Conservation (phyloP, 2,797 vertebrate species). For the Spizella passerina region DNA sequence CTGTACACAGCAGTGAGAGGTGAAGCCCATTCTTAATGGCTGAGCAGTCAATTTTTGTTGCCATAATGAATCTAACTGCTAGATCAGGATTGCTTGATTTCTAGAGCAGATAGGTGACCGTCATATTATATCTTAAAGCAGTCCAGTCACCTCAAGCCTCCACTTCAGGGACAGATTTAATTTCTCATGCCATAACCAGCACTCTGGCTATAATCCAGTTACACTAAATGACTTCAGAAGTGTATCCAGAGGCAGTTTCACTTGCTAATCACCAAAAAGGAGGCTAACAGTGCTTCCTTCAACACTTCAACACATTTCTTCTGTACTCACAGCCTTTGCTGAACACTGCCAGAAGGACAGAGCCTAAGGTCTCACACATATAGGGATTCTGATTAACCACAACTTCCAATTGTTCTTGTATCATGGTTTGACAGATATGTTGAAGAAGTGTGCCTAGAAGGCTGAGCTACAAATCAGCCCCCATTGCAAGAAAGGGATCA, state of each 20-base stretch:
- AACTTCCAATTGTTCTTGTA: background rate
- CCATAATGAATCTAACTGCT: background rate
- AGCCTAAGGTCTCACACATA: background rate
- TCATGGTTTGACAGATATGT: background rate
- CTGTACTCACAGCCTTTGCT: background rate
- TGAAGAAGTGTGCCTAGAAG: background rate
- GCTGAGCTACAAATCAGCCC: background rate
- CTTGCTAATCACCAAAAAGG: background rate
- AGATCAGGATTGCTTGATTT: background rate
- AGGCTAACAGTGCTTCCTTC: background rate
- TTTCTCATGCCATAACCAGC: background rate
- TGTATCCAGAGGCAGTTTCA: background rate
- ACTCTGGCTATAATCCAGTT: background rate
- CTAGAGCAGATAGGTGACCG: background rate
- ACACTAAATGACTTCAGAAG: background rate
- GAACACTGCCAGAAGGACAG: background rate
- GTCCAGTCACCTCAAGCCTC: background rate
- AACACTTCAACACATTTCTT: background rate
- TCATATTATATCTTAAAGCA: background rate
- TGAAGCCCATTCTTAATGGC: background rate
- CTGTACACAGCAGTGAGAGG: background rate
- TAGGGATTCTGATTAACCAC: background rate
- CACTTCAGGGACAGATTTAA: background rate
- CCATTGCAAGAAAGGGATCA: background rate
- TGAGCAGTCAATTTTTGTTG: background rate